A percentile compares a stretch with the other conserved stretches of the same genome.
Conservation (phyloP, 1,140 invertebrate species). For the Heliothis virescens region DNA sequence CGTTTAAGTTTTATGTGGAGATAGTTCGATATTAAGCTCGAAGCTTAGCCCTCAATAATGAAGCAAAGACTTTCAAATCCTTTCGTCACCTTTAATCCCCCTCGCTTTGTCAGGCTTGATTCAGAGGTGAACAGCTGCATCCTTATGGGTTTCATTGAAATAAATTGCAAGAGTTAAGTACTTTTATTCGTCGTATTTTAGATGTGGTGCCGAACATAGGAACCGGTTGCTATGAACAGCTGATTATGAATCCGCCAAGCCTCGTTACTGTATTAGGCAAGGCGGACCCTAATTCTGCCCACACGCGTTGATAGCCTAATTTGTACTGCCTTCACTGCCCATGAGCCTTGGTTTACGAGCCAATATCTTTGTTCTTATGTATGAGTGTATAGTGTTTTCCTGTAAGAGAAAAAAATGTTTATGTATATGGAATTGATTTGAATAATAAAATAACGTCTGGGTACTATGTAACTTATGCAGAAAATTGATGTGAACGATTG, state of each 20-base stretch:
- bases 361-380: constrained; percentile 5
- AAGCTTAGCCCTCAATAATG: too few relatives aligned
- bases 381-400: background rate
- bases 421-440: background rate
- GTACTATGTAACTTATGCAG: background rate
- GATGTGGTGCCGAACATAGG: too few relatives aligned
- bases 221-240: constrained; percentile 36
- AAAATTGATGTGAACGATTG: too few relatives aligned
- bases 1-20: too few relatives aligned
- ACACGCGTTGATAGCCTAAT: constrained; percentile 47
- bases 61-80: too few relatives aligned
- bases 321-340: constrained; percentile 22
- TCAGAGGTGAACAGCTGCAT: too few relatives aligned
- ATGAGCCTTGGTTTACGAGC: constrained; percentile 5
- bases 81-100: too few relatives aligned
- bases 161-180: background rate
- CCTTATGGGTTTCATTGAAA: background rate
- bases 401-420: background rate
- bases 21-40: too few relatives aligned
- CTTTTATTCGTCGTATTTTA: too few relatives aligned
- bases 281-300: constrained; percentile 44
- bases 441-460: background rate
- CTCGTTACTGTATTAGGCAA: constrained; percentile 57
- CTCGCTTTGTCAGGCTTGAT: too few relatives aligned
- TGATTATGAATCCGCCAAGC: constrained; percentile 34